Evolutionary conservation across 2,113 vertebrate species (phyloP).

Genomic region (Poeciliopsis turrubarensis): DNA sequence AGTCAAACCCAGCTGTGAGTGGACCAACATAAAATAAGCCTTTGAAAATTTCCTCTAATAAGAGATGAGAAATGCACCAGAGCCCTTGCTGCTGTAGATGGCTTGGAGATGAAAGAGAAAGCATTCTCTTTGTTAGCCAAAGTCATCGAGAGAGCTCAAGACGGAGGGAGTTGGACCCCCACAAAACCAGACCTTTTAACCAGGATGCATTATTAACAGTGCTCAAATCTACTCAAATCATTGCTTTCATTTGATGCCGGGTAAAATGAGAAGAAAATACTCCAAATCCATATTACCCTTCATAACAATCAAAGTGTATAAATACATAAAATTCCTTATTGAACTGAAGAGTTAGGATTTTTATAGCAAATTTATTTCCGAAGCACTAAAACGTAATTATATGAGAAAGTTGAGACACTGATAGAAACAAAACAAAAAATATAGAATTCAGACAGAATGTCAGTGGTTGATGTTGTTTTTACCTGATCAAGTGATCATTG

Average conservation of each 20-base stretch:
- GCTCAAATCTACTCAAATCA: constrained; percentile 13
- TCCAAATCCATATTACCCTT: neutral
- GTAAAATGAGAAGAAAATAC: neutral
- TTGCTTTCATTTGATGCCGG: neutral
- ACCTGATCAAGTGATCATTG: constrained; percentile 94
- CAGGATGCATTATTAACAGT: constrained; percentile 22
- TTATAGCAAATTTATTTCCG: neutral
- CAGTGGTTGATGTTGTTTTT: constrained; percentile 52
- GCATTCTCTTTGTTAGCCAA: constrained; percentile 78
- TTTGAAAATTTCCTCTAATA: constrained; percentile 70
- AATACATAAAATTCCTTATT: neutral
- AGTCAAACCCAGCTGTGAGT: constrained; percentile 60
- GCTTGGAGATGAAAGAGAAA: constrained; percentile 74
- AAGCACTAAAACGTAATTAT: no score
- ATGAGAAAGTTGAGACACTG: no score
- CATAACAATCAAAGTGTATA: neutral
- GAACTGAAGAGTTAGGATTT: neutral
- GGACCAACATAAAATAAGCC: constrained; percentile 69
- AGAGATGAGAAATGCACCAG: constrained; percentile 59
- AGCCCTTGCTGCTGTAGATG: constrained; percentile 61
- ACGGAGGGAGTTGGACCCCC: constrained; percentile 27
- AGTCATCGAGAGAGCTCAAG: constrained; percentile 63
- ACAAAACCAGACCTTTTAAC: constrained; percentile 42
- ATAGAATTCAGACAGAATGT: neutral
- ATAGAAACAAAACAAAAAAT: neutral